Evolutionary conservation across 2,113 vertebrate genomes (phyloP).

Genomic region (Choloepus hoffmanni): DNA sequence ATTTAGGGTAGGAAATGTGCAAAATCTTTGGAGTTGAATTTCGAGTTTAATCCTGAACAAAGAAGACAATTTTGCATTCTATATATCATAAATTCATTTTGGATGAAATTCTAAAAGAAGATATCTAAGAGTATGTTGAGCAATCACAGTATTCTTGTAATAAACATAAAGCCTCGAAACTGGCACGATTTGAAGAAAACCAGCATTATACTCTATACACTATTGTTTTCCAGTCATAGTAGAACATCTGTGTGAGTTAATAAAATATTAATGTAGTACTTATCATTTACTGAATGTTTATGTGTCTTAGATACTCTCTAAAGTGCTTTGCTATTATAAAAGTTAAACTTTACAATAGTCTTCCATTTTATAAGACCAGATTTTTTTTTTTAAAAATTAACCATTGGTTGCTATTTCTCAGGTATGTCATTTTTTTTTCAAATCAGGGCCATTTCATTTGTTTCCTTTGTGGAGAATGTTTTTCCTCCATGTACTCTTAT

Average conservation of each 20-base stretch:
- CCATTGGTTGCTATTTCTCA: background rate
- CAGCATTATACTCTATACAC: background rate
- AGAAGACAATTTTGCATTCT: background rate
- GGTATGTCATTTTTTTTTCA: background rate
- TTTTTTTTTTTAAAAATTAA: background rate
- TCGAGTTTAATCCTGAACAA: background rate
- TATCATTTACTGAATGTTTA: slow-evolving; percentile 26
- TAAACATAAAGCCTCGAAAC: background rate
- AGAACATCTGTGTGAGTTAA: slow-evolving; percentile 28
- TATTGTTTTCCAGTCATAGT: background rate
- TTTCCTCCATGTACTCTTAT: background rate
- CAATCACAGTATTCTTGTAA: background rate
- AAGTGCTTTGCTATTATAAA: background rate
- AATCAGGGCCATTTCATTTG: background rate
- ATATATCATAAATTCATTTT: background rate
- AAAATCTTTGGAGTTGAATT: background rate
- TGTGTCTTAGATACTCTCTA: background rate
- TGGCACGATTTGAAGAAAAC: background rate
- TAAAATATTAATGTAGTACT: slow-evolving; percentile 11
- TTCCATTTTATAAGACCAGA: background rate
- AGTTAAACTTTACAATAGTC: slow-evolving; percentile 37
- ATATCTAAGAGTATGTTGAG: background rate
- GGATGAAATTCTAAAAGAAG: background rate
- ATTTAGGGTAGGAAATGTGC: background rate
- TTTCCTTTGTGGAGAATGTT: background rate